Base-by-base conservation (phyloP, 64 coral and sea anemone species). In the Pocillopora verrucosa region DNA sequence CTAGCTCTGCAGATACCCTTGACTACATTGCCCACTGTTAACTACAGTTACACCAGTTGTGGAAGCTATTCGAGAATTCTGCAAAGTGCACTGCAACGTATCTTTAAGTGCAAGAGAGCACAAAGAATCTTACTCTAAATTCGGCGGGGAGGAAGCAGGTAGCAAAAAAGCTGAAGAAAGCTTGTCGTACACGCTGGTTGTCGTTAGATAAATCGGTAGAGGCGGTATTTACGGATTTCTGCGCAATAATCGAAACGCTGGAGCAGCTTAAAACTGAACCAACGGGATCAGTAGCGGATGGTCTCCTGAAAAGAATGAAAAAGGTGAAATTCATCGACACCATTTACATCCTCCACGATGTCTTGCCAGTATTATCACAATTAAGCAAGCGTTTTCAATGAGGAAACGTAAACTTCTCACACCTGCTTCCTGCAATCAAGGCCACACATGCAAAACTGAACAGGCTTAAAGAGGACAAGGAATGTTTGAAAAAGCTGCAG, bases 341-440 rank as follows among this genome's bases (percentile, higher is more conserved):
- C 77, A 80, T 61, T 80, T 80, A 80, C 77, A 80, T 80, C 77
- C 77, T 80, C 77, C 77, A 80, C 56, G 57, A 80, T 59, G 77
- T 80, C 77, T 80, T 80, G 77, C 77, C 77, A 80, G 77, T 80
- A 80, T 80, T 60, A 80, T 80, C 77, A 80, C 77, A 80, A 80
- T 80, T 80, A 80, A 80, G 77, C 77, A 80, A 80, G 17, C 77
- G 58, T 80, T 80, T 80, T 80, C 77, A 61, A 80, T 57, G 58
- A 80, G 77, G 77, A 80, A 80, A 80, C 77, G 56, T 80, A 80
- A 80, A 80, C 77, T 80, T 80, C 77, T 80, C 77, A 80, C 77
- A 80, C 77, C 56, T 80, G 77, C 57, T 61, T 80, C 77, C 77
- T 60, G 77, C 77, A 80, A 80, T 80, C 77, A 80, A 80, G 77